Conservation (phyloP, 92 coral and sea anemone species). For the Phenganax subtilis region DNA sequence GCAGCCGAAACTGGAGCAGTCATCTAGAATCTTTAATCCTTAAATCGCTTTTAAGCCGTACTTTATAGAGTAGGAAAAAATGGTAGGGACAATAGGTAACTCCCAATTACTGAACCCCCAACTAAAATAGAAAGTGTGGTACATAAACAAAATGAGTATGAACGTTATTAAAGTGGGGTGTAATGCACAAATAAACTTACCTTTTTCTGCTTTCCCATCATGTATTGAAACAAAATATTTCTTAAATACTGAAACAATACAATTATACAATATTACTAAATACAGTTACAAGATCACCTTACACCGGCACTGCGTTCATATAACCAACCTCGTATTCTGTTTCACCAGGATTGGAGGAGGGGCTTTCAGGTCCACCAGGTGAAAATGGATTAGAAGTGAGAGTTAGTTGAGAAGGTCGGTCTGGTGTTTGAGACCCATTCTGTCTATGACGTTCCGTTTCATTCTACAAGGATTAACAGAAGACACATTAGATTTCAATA, state of each 20-base stretch:
- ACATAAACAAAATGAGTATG: not conserved
- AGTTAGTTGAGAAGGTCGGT: conserved; percentile 81
- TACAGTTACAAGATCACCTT: not conserved
- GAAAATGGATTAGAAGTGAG: conserved; percentile 84
- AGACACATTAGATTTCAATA: not conserved
- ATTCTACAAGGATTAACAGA: conserved; percentile 7
- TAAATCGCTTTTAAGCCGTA: too few species aligned
- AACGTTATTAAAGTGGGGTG: too few species aligned
- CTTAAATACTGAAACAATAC: conserved; percentile 69
- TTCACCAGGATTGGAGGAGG: conserved; percentile 73
- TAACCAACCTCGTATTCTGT: conserved; percentile 58
- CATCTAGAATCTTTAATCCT: too few species aligned
- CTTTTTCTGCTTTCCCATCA: conserved; percentile 94
- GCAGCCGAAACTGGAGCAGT: too few species aligned
- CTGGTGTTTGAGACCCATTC: conserved; percentile 40
- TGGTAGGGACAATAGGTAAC: too few species aligned
- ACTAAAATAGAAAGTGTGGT: not conserved
- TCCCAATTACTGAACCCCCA: too few species aligned
- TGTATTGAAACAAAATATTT: conserved; percentile 88
- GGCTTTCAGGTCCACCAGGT: conserved; percentile 47
- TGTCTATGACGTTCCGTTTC: conserved; percentile 22
- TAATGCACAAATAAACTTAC: conserved; percentile 32
- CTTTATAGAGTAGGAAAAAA: too few species aligned
- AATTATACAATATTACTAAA: not conserved
- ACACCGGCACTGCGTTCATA: not conserved